Base-by-base conservation (phyloP, 2,113 vertebrate genomes). In the Tachycineta bicolor region DNA sequence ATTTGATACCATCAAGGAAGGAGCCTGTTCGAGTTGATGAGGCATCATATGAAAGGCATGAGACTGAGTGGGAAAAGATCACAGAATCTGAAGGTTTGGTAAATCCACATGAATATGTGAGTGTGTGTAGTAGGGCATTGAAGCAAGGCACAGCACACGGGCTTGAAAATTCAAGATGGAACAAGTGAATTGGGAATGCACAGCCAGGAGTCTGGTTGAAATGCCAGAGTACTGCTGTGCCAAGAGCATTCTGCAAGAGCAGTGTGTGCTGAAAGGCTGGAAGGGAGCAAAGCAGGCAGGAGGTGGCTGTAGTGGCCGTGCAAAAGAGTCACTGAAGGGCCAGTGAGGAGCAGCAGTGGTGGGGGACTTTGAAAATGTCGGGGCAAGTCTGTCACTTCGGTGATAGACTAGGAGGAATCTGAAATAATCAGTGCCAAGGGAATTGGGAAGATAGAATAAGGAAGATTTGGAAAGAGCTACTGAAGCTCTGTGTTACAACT, bases 361-460 rank as follows among this genome's bases (percentile, higher is more conserved):
- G 81, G 58, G 69, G n/a, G 47, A 33, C 70, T 88, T 85, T 67
- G 71, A 88, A 92, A 78, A 74, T 83, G 39, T 33, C 17, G 4
- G 21, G 68, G 64, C 81, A 81, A 53, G 28, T 75, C 67, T 4
- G 5, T 88, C 89, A 77, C 95, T 55, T 62, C 77, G 85, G 79
- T 80, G 50, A 77, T 22, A 90, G 88, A 97, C 85, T 70, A 31
- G 56, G 59, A 92, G 55, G 88, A 92, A 80, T 95, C 86, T 76
- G 43, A 89, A 90, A 39, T 87, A 83, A 80, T 15, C 46, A 80
- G 55, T 81, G 90, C 79, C 80, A 83, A 55, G 56, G 63, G 63
- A 83, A 74, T 69, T 0, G 1, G 50, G 83, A 81, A 83, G 80
- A 83, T 65, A 23, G 60, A 77, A 43, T 74, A 77, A 89, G 50